Percentiles rank a stretch among this genome's conserved stretches.
Evolutionary conservation across 1,140 invertebrate genomes (phyloP).

Genomic region (Papilio polyxenes): DNA sequence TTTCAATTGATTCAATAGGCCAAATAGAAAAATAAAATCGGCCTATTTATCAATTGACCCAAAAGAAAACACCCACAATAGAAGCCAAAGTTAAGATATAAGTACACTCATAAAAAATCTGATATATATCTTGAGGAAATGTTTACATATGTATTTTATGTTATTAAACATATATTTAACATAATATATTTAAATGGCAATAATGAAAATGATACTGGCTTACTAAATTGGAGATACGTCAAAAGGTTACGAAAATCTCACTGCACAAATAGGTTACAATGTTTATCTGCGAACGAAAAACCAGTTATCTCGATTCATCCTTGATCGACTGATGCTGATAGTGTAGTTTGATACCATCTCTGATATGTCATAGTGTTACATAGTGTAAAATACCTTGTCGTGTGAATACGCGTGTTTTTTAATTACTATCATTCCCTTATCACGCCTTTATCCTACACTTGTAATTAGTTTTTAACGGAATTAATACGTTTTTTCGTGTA

Average conservation of each 20-base stretch:
- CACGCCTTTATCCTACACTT: slow-evolving; percentile 8
- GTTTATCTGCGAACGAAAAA: slow-evolving; percentile 48
- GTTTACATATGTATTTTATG: not conserved
- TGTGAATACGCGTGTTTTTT: slow-evolving; percentile 14
- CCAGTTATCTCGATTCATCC: slow-evolving; percentile 60
- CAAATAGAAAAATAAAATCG: no score
- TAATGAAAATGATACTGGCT: not conserved
- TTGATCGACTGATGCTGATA: slow-evolving; percentile 51
- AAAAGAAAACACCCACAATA: no score
- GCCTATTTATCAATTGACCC: no score
- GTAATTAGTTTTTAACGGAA: slow-evolving; percentile 7
- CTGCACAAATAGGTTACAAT: slow-evolving; percentile 5
- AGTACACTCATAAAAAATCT: no score
- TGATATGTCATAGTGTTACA: slow-evolving; percentile 39
- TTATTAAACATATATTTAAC: not conserved
- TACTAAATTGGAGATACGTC: not conserved
- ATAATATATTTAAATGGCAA: not conserved
- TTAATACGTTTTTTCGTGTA: slow-evolving; percentile 9
- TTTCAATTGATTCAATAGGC: no score
- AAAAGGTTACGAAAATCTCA: slow-evolving; percentile 37
- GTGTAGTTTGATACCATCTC: slow-evolving; percentile 44
- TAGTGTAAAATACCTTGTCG: slow-evolving; percentile 25
- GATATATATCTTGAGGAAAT: no score
- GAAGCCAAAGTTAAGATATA: no score
- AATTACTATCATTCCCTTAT: slow-evolving; percentile 24